Evolutionary conservation across 2,797 vertebrate species (phyloP).

Genomic region (Furcifer pardalis): DNA sequence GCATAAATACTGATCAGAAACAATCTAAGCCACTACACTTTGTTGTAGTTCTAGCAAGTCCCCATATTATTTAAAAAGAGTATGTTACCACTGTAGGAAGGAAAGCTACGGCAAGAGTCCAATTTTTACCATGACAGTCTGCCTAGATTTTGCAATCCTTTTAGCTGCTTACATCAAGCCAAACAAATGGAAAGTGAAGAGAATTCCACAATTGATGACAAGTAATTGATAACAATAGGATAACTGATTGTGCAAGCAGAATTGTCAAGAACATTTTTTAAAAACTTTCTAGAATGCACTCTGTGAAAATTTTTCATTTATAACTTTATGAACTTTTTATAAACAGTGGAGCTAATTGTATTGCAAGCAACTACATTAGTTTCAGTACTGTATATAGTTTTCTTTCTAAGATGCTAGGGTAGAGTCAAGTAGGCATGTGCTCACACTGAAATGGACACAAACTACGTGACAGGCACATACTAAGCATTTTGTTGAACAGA

Average conservation of each 20-base stretch:
- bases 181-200: neutral
- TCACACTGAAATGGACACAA: neutral
- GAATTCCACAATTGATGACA: neutral
- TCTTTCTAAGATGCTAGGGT: neutral
- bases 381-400: neutral
- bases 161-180: too few species aligned
- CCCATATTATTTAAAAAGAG: too few species aligned
- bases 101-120: neutral
- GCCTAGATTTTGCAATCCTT: too few species aligned
- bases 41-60: too few species aligned
- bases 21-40: too few species aligned
- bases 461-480: slow-evolving; percentile 36
- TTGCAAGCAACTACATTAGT: neutral
- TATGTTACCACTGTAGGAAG: neutral
- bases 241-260: neutral
- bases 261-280: neutral
- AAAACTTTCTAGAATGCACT: neutral
- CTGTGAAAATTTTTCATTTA: neutral
- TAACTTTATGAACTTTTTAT: neutral
- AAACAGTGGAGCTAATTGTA: neutral
- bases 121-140: too few species aligned
- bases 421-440: neutral
- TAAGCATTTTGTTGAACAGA: slow-evolving; percentile 50
- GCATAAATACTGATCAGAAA: neutral
- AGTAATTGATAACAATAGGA: neutral